Base-by-base conservation (phyloP, 2,113 vertebrate species). In the Xiphorhynchus elegans region DNA sequence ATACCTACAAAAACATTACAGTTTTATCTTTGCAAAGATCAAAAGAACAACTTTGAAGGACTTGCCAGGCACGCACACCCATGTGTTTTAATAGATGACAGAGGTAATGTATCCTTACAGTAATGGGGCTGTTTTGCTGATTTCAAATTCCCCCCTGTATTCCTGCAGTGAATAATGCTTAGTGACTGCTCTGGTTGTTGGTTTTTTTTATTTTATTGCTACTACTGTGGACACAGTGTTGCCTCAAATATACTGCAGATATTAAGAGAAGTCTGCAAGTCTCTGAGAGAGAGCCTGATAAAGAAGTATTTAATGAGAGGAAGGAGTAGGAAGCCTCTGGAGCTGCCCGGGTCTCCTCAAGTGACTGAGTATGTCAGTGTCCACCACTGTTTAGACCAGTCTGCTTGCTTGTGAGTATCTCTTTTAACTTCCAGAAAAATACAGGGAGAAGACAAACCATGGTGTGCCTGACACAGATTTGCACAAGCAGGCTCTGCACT, bases 21-120 rank as follows among this genome's bases (percentile, higher is more conserved):
- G 44, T 77, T 94, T 86, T 95, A 92, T 95, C 90, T 94, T 88
- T 63, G 60, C 50, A 77, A 86, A 96, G 81, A 95, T 96, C 89
- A 96, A 96, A 96, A 85, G 80, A 87, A 50, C 52, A 90, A 70
- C 78, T 96, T 80, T 80, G 81, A 93, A 90, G 72, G 67, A 76
- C 35, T 93, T 94, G 50, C 78, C 82, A 94, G 89, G 68, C 52
- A 9, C 77, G 55, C 19, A 2, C 26, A 93, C 72, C 77, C 83
- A 49, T 90, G 64, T 28, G 1, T 86, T 95, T 95, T 93, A 81
- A 84, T 86, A 75, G 75, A 88, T n/a, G 63, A 37, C 81, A 91
- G 80, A 87, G 62, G 37, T 78, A 94, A 91, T 70, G 21, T 87
- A 74, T 66, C 55, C 49, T 62, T 88, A 90, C 33, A 77, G 63